These are phyloP conservation scores for Pedetes capensis DNA, from an alignment of 2,113 vertebrate species.

Conservation along the genomic window DNA sequence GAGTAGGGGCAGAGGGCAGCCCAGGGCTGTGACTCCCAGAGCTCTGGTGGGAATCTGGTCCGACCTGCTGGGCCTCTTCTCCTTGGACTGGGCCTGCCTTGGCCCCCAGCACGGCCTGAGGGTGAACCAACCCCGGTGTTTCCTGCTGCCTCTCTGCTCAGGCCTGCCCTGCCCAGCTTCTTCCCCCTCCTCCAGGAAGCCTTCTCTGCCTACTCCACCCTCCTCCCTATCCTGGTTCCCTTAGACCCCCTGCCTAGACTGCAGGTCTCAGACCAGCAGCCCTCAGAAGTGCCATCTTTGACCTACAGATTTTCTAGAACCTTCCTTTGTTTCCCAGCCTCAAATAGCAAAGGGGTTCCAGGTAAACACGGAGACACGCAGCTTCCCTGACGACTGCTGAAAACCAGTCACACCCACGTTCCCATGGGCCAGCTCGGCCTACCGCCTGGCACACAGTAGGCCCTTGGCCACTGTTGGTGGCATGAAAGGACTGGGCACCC, in stretches of 20 bases:
- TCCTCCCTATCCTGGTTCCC: fast-evolving
- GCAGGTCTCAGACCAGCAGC: neutral
- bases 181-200: constrained; percentile 1
- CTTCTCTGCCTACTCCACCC: neutral
- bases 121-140: neutral
- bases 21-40: neutral
- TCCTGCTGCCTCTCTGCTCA: neutral
- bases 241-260: neutral
- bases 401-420: neutral
- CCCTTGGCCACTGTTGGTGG: fast-evolving
- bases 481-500: fast-evolving
- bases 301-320: neutral
- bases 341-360: neutral
- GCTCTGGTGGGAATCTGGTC: neutral
- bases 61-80: neutral
- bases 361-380: fast-evolving
- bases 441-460: neutral
- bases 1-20: neutral
- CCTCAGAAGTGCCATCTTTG: neutral
- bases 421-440: fast-evolving
- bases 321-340: neutral
- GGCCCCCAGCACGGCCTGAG: neutral
- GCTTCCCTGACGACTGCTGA: fast-evolving
- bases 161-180: neutral
- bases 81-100: neutral